These are phyloP conservation scores for Brienomyrus longianalis DNA, from an alignment of 2,113 vertebrate species.

Conservation along the genomic window DNA sequence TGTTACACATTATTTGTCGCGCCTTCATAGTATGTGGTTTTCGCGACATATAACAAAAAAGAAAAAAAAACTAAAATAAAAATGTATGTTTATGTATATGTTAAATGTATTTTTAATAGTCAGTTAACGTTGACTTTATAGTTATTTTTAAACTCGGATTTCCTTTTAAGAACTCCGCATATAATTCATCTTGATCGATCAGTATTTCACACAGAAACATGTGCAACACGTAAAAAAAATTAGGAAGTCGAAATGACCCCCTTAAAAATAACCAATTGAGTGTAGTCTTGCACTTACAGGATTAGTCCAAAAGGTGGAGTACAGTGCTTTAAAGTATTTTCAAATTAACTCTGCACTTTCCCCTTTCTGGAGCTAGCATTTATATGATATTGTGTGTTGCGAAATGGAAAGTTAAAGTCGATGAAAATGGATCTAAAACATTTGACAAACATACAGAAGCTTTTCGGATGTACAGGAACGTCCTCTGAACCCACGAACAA, in stretches of 20 bases:
- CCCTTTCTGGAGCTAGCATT: background rate
- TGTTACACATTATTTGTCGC: background rate
- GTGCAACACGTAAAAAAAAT: background rate
- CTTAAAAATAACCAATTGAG: background rate
- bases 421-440: background rate
- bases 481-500: background rate
- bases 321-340: conserved; percentile 23
- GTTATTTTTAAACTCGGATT: background rate
- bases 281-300: conserved; percentile 35
- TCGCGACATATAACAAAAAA: background rate
- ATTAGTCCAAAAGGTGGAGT: conserved; percentile 39
- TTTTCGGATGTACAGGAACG: background rate
- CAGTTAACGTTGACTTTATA: background rate
- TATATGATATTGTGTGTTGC: background rate
- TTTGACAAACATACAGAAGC: background rate
- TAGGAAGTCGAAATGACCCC: background rate
- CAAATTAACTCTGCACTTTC: background rate
- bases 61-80: background rate
- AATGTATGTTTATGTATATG: background rate
- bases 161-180: background rate
- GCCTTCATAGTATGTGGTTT: background rate
- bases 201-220: background rate
- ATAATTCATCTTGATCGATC: background rate
- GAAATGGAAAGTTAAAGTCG: background rate
- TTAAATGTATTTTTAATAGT: background rate